A percentile compares a stretch with the other conserved stretches of the same genome.
Conservation (phyloP, 2,113 vertebrate genomes). For the Motacilla tschutschensis region DNA sequence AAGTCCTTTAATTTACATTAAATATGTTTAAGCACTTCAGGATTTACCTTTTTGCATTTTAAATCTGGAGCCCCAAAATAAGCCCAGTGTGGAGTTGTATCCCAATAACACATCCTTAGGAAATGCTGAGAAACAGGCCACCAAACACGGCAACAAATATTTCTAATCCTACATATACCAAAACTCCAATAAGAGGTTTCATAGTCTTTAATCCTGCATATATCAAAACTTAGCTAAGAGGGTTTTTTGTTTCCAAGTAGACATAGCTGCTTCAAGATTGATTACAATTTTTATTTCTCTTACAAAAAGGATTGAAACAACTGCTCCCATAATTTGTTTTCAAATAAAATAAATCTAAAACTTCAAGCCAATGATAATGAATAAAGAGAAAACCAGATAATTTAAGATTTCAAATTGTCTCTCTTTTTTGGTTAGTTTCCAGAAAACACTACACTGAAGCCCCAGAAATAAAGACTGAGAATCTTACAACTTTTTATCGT, state of each 20-base stretch:
- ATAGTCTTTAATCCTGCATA: background rate
- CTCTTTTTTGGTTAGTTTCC: background rate
- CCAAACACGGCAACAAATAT: background rate
- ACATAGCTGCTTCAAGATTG: background rate
- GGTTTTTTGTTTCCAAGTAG: background rate
- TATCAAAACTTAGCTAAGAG: background rate
- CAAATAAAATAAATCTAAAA: background rate
- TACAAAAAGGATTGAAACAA: background rate
- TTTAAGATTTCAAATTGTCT: background rate
- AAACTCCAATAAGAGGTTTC: background rate
- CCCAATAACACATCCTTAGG: background rate
- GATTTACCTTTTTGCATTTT: background rate
- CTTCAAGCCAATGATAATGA: background rate
- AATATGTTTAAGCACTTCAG: background rate
- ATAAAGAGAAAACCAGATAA: background rate
- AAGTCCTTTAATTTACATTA: background rate
- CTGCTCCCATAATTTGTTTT: background rate
- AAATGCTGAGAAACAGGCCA: background rate
- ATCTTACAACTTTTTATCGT: background rate
- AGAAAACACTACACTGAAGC: background rate
- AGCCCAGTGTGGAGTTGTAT: background rate
- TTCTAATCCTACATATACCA: background rate
- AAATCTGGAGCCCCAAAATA: background rate
- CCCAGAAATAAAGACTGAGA: background rate
- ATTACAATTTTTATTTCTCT: slow-evolving; percentile 2